These are phyloP conservation scores for Amblyopsis hoosieri DNA, from an alignment of 2,797 vertebrate species.

Conservation along the genomic window DNA sequence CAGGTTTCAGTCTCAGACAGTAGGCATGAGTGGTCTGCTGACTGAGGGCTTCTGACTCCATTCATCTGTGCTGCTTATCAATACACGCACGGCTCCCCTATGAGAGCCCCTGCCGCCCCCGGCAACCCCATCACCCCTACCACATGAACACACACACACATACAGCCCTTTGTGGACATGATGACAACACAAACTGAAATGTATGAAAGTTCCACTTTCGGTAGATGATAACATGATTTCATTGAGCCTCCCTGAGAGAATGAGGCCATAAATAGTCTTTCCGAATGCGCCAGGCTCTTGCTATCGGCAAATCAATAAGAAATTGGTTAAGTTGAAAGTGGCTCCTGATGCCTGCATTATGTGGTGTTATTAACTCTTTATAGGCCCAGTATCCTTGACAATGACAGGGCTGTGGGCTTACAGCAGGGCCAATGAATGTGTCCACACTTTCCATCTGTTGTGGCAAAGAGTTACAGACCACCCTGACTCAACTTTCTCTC, in stretches of 20 bases:
- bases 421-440: constrained; percentile 45
- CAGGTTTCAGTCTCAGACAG: constrained; percentile 68
- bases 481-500: constrained; percentile 64
- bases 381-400: constrained; percentile 15
- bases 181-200: constrained; percentile 35
- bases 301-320: constrained; percentile 42
- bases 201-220: constrained; percentile 32
- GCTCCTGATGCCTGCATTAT: constrained; percentile 19
- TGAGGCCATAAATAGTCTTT: constrained; percentile 40
- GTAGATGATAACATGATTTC: constrained; percentile 31
- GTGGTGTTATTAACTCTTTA: constrained; percentile 19
- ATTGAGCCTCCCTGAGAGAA: constrained; percentile 21
- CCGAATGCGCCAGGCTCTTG: neutral
- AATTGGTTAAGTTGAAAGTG: constrained; percentile 33
- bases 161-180: constrained; percentile 7
- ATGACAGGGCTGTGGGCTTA: constrained; percentile 34
- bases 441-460: constrained; percentile 75
- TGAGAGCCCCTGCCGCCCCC: constrained; percentile 17
- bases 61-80: constrained; percentile 70
- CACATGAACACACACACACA: too few species aligned
- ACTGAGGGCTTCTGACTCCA: constrained; percentile 66
- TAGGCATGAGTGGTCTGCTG: constrained; percentile 62
- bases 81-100: constrained; percentile 56
- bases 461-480: constrained; percentile 65
- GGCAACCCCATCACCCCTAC: too few species aligned